phyloP scores from a whole-genome alignment of 2,113 vertebrate genomes.

The Pontoporia blainvillei region DNA sequence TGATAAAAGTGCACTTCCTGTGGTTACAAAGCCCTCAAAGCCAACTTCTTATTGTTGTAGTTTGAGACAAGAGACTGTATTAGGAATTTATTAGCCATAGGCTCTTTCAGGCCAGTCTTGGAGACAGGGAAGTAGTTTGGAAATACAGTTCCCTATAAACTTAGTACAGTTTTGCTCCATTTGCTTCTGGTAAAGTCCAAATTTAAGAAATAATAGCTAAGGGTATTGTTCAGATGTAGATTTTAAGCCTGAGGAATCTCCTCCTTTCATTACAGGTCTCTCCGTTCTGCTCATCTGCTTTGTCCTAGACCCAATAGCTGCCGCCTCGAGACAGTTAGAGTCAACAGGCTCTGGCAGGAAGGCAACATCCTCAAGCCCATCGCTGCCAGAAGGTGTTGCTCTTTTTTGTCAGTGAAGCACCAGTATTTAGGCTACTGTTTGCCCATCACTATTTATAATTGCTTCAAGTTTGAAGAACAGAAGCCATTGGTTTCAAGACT shows the following conservation, averaged over 20 bases:
- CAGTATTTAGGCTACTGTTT: not conserved
- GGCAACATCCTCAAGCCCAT: not conserved
- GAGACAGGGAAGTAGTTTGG: not conserved
- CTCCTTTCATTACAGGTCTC: not conserved
- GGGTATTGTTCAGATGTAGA: not conserved
- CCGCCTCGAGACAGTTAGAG: not conserved
- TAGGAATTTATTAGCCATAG: not conserved
- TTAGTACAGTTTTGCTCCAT: not conserved
- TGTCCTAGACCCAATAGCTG: not conserved
- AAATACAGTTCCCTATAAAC: not conserved
- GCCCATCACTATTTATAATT: not conserved
- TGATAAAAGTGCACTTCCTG: not conserved
- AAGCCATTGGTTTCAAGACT: not conserved
- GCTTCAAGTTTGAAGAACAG: conserved; percentile 1
- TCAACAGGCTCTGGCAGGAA: not conserved
- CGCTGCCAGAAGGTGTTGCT: not conserved
- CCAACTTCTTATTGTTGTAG: not conserved
- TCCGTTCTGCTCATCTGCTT: not conserved
- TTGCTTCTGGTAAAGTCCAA: not conserved
- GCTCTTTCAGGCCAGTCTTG: not conserved
- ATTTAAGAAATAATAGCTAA: not conserved
- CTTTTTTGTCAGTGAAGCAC: not conserved
- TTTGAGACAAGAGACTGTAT: not conserved
- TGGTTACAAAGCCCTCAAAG: not conserved
- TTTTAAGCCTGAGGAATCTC: not conserved